A percentile compares a stretch with the other conserved stretches of the same genome.
These are phyloP conservation scores for Rallus limicola DNA, from an alignment of 2,113 vertebrate genomes.

Conservation along the genomic window DNA sequence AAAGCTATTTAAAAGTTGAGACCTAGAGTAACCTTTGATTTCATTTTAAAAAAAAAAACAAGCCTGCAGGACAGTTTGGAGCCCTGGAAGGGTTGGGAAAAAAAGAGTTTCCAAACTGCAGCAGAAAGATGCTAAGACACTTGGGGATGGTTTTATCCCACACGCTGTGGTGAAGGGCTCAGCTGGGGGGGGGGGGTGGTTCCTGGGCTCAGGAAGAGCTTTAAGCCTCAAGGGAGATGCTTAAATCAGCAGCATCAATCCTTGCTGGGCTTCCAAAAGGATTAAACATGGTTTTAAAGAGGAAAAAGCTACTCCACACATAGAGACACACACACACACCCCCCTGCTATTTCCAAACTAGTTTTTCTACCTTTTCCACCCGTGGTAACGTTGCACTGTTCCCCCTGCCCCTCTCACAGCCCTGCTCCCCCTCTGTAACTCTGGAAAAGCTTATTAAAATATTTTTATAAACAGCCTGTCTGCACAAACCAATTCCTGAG, in stretches of 20 bases:
- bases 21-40: slow-evolving; percentile 43
- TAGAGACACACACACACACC: neutral
- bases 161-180: neutral
- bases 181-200: neutral
- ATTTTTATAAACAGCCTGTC: slow-evolving; percentile 74
- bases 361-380: slow-evolving; percentile 60
- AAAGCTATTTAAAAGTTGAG: slow-evolving; percentile 65
- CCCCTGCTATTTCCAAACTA: neutral
- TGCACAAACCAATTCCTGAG: slow-evolving; percentile 20
- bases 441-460: slow-evolving; percentile 81
- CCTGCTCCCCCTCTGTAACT: slow-evolving; percentile 66
- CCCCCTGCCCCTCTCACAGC: neutral
- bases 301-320: no score
- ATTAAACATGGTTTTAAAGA: slow-evolving; percentile 8
- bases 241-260: neutral
- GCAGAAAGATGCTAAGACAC: neutral
- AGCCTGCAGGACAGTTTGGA: neutral
- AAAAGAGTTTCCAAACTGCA: neutral
- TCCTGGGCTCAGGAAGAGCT: neutral
- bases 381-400: slow-evolving; percentile 80
- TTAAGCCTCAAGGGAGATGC: slow-evolving; percentile 31
- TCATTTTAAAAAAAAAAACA: slow-evolving; percentile 50
- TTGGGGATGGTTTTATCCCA: neutral
- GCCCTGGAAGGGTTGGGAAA: neutral
- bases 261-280: slow-evolving; percentile 46